Percentiles rank a stretch among this genome's conserved stretches.
Evolutionary conservation across 1,140 invertebrate species (phyloP).

Genomic region (Brevipalpus yothersi): DNA sequence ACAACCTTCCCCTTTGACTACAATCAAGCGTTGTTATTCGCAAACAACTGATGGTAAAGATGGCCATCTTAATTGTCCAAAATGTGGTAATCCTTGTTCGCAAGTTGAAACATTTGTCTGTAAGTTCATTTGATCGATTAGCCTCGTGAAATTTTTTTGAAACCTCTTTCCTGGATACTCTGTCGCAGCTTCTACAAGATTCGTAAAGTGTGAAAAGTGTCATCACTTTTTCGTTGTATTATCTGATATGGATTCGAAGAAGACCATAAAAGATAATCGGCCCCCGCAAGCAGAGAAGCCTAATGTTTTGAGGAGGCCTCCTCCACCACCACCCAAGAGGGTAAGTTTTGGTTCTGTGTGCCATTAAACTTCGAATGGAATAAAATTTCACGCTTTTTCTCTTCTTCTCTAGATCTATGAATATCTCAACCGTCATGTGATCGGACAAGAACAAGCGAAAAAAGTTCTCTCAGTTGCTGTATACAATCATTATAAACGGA

Average conservation of each 20-base stretch:
- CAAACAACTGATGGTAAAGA: constrained; percentile 18
- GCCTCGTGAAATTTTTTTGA: not conserved
- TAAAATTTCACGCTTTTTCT: constrained; percentile 13
- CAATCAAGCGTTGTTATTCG: not conserved
- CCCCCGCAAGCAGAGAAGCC: constrained; percentile 21
- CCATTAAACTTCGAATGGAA: not conserved
- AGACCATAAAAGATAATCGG: constrained; percentile 42
- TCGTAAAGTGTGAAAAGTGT: constrained; percentile 94
- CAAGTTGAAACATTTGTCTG: constrained; percentile 91
- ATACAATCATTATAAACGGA: constrained; percentile 96
- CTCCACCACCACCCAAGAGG: constrained; percentile 73
- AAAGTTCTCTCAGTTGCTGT: constrained; percentile 95
- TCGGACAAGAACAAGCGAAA: constrained; percentile 96
- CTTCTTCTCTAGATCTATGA: constrained; percentile 48
- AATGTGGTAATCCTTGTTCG: constrained; percentile 82
- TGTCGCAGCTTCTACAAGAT: constrained; percentile 47
- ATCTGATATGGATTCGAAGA: constrained; percentile 58
- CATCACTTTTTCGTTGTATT: constrained; percentile 93
- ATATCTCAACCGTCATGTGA: constrained; percentile 79
- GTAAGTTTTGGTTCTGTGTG: constrained; percentile 18
- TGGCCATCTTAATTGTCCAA: constrained; percentile 52
- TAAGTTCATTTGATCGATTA: constrained; percentile 23
- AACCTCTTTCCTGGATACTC: constrained; percentile 1
- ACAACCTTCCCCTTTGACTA: too few species aligned
- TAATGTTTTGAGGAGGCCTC: constrained; percentile 36